Base-by-base conservation (phyloP, 2,797 vertebrate species). In the Adrianichthys oophorus region DNA sequence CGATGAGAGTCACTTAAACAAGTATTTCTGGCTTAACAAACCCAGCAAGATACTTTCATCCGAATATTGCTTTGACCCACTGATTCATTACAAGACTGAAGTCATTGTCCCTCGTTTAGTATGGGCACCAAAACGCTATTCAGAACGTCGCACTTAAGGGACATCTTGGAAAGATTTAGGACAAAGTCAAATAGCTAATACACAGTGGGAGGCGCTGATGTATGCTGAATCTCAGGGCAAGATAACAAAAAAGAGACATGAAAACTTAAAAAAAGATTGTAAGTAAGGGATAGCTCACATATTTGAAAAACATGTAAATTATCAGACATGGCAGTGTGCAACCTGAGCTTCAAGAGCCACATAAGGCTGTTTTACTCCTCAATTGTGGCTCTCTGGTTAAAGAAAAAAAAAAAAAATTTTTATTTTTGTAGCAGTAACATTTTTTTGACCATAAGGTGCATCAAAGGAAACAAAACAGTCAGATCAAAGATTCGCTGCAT, bases 1-100 rank as follows among this genome's bases (percentile, higher is more conserved):
- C 24, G 89, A 90, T 16, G 89, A 90, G 68, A 90, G 89, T 62
- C 89, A 90, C 43, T 72, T 90, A 0, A 90, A 90, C 73, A 89
- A 89, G 45, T 90, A 85, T 74, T 76, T 85, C 8, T 88, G 77
- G 80, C 29, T 82, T 7, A 41, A 86, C 40, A 89, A 85, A 52
- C 87, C 89, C 10, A 84, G 56, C 58, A 78, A 61, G 50, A n/a
- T 90, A 19, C 74, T 90, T 12, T 90, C 89, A 1, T 87, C 89
- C 0, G 89, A 90, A 59, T 90, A 90, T 73, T 90, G 87, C 60
- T 90, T 87, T 85, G 77, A 73, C 17, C 1, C 0, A 0, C 8
- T 0, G 1, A 76, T 85, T 0, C 6, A 2, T 1, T 19, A 78
- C 14, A 52, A 32, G 0, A 32, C 6, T 0, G 76, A 87, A 52